A percentile compares a stretch with the other conserved stretches of the same genome.
These are phyloP conservation scores for Philereme vetulata DNA, from an alignment of 2,888 invertebrate species.

Conservation along the genomic window DNA sequence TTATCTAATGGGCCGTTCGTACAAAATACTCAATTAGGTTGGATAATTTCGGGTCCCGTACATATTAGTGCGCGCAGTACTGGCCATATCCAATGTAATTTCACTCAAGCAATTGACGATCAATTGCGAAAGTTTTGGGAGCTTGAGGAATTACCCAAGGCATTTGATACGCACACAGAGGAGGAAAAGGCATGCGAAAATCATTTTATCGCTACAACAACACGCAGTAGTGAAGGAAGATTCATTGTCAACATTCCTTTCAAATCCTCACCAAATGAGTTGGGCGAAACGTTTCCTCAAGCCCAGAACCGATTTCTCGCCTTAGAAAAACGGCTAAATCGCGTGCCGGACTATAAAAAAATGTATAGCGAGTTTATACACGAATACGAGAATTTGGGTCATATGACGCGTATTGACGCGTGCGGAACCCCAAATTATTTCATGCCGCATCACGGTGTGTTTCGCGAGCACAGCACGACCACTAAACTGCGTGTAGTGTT, in stretches of 20 bases:
- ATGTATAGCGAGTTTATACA: slow-evolving; percentile 31
- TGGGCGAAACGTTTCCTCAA: slow-evolving; percentile 3
- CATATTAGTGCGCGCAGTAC: background rate
- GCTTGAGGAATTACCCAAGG: slow-evolving; percentile 20
- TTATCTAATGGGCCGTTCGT: slow-evolving; percentile 35
- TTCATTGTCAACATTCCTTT: slow-evolving; percentile 25
- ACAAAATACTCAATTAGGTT: slow-evolving; percentile 37
- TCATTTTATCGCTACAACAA: slow-evolving; percentile 12
- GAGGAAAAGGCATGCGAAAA: slow-evolving; percentile 5
- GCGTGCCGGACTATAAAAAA: slow-evolving; percentile 3
- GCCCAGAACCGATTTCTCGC: slow-evolving; percentile 5
- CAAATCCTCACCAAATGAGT: slow-evolving; percentile 20
- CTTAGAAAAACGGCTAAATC: slow-evolving; percentile 5
- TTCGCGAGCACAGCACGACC: slow-evolving; percentile 30
- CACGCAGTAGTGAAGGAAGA: slow-evolving; percentile 21
- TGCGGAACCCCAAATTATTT: slow-evolving; percentile 21
- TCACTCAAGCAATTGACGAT: slow-evolving; percentile 20
- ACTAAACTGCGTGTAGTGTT: slow-evolving; percentile 37
- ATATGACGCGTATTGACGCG: slow-evolving; percentile 31
- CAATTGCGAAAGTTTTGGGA: slow-evolving; percentile 38
- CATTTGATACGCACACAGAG: slow-evolving; percentile 3
- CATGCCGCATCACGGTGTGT: slow-evolving; percentile 39
- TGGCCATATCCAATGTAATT: slow-evolving; percentile 28
- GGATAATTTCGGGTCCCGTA: slow-evolving; percentile 37
- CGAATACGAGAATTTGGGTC: slow-evolving; percentile 31